Evolutionary conservation across 1,140 invertebrate genomes (phyloP).

Genomic region (Globodera ellingtonae): DNA sequence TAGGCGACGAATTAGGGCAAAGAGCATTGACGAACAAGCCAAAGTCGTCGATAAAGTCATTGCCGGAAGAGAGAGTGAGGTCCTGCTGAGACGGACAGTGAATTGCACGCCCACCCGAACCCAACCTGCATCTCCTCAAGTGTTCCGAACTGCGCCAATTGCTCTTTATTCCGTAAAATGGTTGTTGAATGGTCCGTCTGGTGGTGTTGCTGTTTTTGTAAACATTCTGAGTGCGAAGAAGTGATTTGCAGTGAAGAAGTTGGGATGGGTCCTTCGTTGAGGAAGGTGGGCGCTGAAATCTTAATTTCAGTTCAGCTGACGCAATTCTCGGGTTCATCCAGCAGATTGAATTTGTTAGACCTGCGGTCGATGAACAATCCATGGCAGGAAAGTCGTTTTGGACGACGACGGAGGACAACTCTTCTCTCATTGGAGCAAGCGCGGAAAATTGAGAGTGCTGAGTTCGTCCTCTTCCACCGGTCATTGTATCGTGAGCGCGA

Average conservation of each 20-base stretch:
- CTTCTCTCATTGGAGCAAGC: not conserved
- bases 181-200: not conserved
- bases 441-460: not conserved
- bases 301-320: too few species aligned
- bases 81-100: not conserved
- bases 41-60: constrained; percentile 10
- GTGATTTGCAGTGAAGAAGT: not conserved
- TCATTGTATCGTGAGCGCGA: not conserved
- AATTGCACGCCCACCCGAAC: not conserved
- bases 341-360: not conserved
- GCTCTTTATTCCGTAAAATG: not conserved
- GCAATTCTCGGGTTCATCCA: too few species aligned
- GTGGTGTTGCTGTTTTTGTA: not conserved
- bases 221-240: not conserved
- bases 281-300: not conserved
- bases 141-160: not conserved
- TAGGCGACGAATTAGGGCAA: constrained; percentile 24
- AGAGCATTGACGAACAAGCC: constrained; percentile 14
- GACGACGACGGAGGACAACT: not conserved
- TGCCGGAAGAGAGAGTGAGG: not conserved
- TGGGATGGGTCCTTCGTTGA: not conserved
- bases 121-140: constrained; percentile 9
- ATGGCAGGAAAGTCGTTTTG: not conserved
- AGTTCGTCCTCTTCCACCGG: not conserved
- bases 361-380: not conserved